These are phyloP conservation scores for Gari tellinella DNA, from an alignment of 2,888 invertebrate genomes.

Conservation along the genomic window DNA sequence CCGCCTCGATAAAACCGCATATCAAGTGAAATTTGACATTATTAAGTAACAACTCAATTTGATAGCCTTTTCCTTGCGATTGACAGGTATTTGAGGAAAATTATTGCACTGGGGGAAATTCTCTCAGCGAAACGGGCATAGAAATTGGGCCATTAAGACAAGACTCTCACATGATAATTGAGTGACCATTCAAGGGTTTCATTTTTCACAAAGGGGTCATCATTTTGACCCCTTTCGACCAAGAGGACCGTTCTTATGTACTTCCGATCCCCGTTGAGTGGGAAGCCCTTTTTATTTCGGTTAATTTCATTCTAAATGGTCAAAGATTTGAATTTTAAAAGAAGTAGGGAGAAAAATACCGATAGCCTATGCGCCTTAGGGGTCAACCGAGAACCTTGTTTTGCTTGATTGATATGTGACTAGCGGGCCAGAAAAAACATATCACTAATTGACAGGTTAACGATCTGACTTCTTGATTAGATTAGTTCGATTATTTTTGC, in stretches of 20 bases:
- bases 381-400: neutral
- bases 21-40: too few species aligned
- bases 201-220: conserved; percentile 54
- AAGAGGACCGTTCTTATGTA: conserved; percentile 24
- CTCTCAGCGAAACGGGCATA: too few species aligned
- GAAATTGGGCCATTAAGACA: too few species aligned
- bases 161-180: conserved; percentile 11
- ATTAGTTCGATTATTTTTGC: conserved; percentile 48
- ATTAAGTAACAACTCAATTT: too few species aligned
- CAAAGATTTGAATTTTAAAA: conserved; percentile 14
- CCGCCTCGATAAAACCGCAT: too few species aligned
- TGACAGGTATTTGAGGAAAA: too few species aligned
- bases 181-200: conserved; percentile 50
- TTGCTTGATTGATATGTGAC: too few species aligned
- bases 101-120: too few species aligned
- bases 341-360: neutral
- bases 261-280: conserved; percentile 8
- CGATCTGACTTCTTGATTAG: conserved; percentile 52
- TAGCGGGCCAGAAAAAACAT: neutral
- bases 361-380: conserved; percentile 14
- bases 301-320: neutral
- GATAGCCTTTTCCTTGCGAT: too few species aligned
- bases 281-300: neutral
- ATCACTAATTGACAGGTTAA: conserved; percentile 46
- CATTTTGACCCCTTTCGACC: conserved; percentile 42